Evolutionary conservation across 1,140 invertebrate genomes (phyloP).

Genomic region (Panagrolaimus sp.): DNA sequence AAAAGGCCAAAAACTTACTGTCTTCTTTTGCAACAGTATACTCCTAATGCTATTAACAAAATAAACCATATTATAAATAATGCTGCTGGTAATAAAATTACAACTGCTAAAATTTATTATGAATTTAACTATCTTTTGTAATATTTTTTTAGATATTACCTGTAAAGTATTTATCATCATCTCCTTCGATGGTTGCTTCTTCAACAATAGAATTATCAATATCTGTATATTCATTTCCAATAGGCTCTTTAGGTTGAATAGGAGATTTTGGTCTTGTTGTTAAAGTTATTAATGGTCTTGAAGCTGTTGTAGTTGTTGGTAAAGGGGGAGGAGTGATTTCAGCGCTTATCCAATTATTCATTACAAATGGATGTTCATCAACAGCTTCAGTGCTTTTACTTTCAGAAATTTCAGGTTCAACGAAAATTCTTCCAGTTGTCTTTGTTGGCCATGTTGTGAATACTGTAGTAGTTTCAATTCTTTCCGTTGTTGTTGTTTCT

Average conservation of each 20-base stretch:
- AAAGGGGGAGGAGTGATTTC: neutral
- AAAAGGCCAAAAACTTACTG: constrained; percentile 16
- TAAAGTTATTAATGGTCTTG: neutral
- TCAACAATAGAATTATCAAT: constrained; percentile 15
- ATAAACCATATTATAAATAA: constrained; percentile 10
- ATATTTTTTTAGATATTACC: neutral
- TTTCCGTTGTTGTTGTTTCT: neutral
- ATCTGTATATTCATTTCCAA: constrained; percentile 9
- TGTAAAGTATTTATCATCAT: neutral
- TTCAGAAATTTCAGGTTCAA: constrained; percentile 17
- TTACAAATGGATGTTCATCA: constrained; percentile 29
- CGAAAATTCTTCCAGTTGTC: neutral
- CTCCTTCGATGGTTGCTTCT: constrained; percentile 1
- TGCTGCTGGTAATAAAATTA: neutral
- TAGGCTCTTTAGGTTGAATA: neutral
- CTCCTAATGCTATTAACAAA: neutral
- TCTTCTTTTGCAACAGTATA: constrained; percentile 3
- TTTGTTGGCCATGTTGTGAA: constrained; percentile 16
- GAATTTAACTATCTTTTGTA: neutral
- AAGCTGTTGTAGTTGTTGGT: neutral
- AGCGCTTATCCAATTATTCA: constrained; percentile 25
- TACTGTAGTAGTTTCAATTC: constrained; percentile 15
- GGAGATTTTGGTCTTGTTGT: neutral
- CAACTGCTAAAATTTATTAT: constrained; percentile 6
- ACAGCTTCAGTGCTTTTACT: constrained; percentile 15